phyloP scores from a whole-genome alignment of 2,113 vertebrate species.

The Anoura caudifer region DNA sequence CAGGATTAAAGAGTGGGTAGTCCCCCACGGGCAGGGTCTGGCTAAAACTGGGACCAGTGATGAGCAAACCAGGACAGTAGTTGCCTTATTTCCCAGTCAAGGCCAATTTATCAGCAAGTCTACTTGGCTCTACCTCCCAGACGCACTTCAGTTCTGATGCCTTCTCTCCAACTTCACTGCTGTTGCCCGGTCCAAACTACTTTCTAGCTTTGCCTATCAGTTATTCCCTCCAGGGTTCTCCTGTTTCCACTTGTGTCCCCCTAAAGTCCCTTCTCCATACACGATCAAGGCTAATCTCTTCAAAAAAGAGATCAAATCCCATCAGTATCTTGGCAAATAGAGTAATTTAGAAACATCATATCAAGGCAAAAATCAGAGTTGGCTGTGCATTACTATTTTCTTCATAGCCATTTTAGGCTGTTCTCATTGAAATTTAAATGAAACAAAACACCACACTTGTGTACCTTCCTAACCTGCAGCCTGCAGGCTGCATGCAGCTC shows the following conservation, averaged over 20 bases:
- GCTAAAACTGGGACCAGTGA: background rate
- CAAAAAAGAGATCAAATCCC: background rate
- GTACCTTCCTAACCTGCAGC: background rate
- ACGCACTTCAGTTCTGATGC: background rate
- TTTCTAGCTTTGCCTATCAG: background rate
- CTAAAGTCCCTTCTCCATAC: background rate
- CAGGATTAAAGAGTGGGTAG: background rate
- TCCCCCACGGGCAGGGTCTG: background rate
- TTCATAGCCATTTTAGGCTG: background rate
- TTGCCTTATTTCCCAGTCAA: background rate
- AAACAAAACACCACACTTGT: background rate
- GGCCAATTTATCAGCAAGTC: background rate
- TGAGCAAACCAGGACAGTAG: background rate
- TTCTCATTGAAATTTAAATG: slow-evolving; percentile 31
- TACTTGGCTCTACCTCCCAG: background rate
- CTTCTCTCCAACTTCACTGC: background rate
- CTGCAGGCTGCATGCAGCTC: too few species aligned
- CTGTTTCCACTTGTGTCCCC: background rate
- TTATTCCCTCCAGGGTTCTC: background rate
- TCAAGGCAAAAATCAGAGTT: slow-evolving; percentile 21
- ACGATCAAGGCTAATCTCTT: background rate
- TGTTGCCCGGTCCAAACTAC: background rate
- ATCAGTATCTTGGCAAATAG: background rate
- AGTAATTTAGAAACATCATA: slow-evolving; percentile 37
- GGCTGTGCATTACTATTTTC: background rate